phyloP scores from a whole-genome alignment of 2,113 vertebrate species.

The Quiscalus mexicanus region DNA sequence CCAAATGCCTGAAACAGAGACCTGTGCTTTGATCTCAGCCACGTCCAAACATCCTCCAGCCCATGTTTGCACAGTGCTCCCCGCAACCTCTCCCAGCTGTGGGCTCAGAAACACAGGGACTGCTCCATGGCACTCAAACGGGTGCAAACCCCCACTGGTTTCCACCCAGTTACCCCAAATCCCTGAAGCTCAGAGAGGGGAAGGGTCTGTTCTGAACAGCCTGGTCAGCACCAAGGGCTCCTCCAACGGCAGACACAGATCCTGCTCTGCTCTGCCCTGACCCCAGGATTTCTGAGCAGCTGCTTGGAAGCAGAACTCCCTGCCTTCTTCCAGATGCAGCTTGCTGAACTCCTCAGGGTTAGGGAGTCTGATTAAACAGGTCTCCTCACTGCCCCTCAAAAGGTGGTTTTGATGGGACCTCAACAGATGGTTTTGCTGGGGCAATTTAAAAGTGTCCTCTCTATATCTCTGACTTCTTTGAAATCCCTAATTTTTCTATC shows the following conservation, averaged over 20 bases:
- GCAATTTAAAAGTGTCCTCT: not conserved
- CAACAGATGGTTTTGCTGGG: not conserved
- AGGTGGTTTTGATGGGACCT: not conserved
- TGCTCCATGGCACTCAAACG: fast-evolving
- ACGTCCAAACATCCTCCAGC: fast-evolving
- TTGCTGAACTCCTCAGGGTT: not conserved
- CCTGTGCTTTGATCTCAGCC: not conserved
- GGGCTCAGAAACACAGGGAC: not conserved
- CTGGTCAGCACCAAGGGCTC: not conserved
- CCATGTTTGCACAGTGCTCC: fast-evolving
- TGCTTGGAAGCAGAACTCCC: not conserved
- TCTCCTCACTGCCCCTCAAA: not conserved
- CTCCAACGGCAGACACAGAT: not conserved
- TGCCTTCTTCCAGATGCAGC: not conserved
- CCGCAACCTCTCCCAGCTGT: fast-evolving
- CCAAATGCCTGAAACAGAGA: not conserved
- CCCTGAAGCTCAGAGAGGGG: not conserved
- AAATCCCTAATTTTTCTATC: not conserved
- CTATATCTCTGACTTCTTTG: not conserved
- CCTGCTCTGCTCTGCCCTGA: not conserved
- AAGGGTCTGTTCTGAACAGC: not conserved
- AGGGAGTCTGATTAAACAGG: not conserved
- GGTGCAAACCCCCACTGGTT: fast-evolving
- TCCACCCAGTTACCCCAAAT: not conserved
- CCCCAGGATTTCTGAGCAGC: not conserved